Percentiles rank a stretch among this genome's conserved stretches.
Evolutionary conservation across 2,888 invertebrate species (phyloP).

Genomic region (Ditula angustiorana): DNA sequence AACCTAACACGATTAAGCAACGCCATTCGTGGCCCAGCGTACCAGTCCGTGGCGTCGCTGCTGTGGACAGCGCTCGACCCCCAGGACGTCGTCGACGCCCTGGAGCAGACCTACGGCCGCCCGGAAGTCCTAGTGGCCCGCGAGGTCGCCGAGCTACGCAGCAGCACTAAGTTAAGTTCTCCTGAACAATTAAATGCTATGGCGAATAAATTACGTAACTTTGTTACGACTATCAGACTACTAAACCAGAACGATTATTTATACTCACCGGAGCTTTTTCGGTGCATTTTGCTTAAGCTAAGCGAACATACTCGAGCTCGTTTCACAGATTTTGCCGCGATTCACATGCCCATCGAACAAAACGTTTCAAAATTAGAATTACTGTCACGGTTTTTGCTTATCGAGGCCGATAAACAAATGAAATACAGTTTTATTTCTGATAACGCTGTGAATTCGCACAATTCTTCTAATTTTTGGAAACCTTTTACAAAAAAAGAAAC

Average conservation of each 20-base stretch:
- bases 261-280: too few relatives aligned
- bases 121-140: too few relatives aligned
- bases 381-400: not conserved
- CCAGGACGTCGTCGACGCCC: too few relatives aligned
- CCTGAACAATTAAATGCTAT: too few relatives aligned
- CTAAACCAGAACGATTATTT: too few relatives aligned
- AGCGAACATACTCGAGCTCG: conserved; percentile 1
- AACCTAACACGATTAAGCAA: not conserved
- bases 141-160: too few relatives aligned
- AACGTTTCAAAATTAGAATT: too few relatives aligned
- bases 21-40: conserved; percentile 2
- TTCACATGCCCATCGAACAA: too few relatives aligned
- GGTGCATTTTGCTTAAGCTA: not conserved
- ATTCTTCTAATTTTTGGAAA: not conserved
- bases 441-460: not conserved
- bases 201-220: not conserved
- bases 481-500: not conserved
- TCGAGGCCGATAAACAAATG: not conserved
- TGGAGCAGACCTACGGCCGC: too few relatives aligned
- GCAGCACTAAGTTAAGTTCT: too few relatives aligned
- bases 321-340: conserved; percentile 1
- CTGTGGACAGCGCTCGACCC: not conserved
- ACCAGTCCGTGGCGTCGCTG: conserved; percentile 11
- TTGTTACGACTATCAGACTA: too few relatives aligned
- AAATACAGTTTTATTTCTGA: not conserved